phyloP scores from a whole-genome alignment of 2,888 invertebrate species.

The Ceraclea dissimilis region DNA sequence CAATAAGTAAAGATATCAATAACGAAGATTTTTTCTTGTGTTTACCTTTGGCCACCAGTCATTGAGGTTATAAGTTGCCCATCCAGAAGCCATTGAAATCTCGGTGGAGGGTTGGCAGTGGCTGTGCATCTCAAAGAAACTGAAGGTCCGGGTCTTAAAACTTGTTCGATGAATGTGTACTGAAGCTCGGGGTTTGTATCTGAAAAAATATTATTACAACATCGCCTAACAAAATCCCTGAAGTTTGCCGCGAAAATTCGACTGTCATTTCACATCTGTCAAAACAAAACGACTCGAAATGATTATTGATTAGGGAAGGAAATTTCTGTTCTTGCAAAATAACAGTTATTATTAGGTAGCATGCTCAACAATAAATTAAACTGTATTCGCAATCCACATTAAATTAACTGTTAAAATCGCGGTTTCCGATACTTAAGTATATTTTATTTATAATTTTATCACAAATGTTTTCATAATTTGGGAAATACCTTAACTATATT shows the following conservation, averaged over 20 bases:
- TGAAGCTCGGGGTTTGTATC: slow-evolving; percentile 78
- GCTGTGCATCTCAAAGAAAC: slow-evolving; percentile 80
- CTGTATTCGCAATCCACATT: too few relatives aligned
- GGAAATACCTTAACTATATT: too few relatives aligned
- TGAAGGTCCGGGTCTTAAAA: slow-evolving; percentile 57
- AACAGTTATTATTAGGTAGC: too few relatives aligned
- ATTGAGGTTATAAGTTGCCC: slow-evolving; percentile 64
- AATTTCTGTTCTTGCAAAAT: too few relatives aligned
- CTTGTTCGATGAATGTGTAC: slow-evolving; percentile 78
- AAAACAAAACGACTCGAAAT: not conserved
- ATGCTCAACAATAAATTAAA: too few relatives aligned
- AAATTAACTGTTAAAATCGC: too few relatives aligned
- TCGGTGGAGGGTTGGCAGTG: slow-evolving; percentile 78
- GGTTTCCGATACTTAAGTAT: too few relatives aligned
- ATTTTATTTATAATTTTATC: too few relatives aligned
- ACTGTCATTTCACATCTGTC: not conserved
- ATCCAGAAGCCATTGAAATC: slow-evolving; percentile 75
- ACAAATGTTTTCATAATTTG: too few relatives aligned
- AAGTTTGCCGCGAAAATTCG: not conserved
- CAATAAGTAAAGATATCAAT: not conserved
- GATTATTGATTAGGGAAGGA: too few relatives aligned
- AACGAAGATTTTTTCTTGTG: not conserved
- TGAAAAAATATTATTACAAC: slow-evolving; percentile 35
- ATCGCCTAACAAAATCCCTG: not conserved
- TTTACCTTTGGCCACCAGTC: slow-evolving; percentile 28